Evolutionary conservation across 2,113 vertebrate species (phyloP).

Genomic region (Emydura subglobosa): DNA sequence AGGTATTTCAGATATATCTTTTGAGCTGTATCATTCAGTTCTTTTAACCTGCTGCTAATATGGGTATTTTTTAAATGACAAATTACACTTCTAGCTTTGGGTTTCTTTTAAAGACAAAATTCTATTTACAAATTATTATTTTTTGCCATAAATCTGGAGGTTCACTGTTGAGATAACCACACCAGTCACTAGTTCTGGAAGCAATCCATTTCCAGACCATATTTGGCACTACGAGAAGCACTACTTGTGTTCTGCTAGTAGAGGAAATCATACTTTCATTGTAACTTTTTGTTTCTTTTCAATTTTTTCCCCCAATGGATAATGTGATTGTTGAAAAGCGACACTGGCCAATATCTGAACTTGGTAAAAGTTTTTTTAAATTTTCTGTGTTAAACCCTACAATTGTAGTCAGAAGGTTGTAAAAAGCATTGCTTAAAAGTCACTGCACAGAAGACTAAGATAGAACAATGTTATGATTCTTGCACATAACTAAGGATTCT

Average conservation of each 20-base stretch:
- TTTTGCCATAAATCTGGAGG: conserved; percentile 43
- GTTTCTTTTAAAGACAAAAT: conserved; percentile 58
- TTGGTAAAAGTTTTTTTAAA: neutral
- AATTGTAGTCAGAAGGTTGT: neutral
- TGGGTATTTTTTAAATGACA: conserved; percentile 39
- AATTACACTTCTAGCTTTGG: conserved; percentile 16
- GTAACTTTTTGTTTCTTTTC: conserved; percentile 52
- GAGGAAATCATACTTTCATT: conserved; percentile 44
- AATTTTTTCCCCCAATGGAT: conserved; percentile 44
- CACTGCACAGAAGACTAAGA: conserved; percentile 54
- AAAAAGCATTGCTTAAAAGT: conserved; percentile 52
- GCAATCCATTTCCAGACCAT: conserved; percentile 18
- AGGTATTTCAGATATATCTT: conserved; percentile 1
- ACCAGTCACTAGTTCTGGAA: neutral
- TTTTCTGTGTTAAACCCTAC: conserved; percentile 38
- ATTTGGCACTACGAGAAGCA: conserved; percentile 48
- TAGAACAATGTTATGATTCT: conserved; percentile 49
- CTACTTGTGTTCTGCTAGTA: conserved; percentile 29
- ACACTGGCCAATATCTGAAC: neutral
- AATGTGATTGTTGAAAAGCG: conserved; percentile 15
- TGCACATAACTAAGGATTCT: conserved; percentile 22
- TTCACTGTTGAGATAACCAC: conserved; percentile 42
- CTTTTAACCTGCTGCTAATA: conserved; percentile 40
- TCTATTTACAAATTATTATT: conserved; percentile 28
- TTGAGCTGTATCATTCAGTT: conserved; percentile 2